A percentile compares a stretch with the other conserved stretches of the same genome.
phyloP scores from a whole-genome alignment of 2,113 vertebrate genomes.

The Willisornis vidua region DNA sequence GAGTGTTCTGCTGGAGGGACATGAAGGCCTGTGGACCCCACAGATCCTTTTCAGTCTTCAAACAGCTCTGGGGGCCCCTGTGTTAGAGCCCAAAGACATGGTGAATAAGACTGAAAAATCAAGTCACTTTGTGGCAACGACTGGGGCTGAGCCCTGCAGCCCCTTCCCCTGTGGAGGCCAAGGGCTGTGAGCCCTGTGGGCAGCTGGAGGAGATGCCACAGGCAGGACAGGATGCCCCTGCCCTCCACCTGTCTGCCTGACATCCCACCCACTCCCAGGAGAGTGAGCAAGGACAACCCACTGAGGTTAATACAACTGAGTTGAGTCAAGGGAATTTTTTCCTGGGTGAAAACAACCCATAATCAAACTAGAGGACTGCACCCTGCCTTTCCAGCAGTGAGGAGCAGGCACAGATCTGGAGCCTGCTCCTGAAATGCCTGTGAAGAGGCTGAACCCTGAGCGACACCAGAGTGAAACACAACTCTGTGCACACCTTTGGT shows the following conservation, averaged over 20 bases:
- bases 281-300: not conserved
- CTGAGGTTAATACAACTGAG: not conserved
- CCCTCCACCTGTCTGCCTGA: not conserved
- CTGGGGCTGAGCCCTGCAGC: not conserved
- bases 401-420: not conserved
- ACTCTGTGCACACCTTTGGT: not conserved
- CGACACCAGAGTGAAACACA: not conserved
- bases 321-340: not conserved
- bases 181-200: not conserved
- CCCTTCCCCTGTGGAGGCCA: not conserved
- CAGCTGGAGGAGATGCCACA: not conserved
- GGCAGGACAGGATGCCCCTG: not conserved
- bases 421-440: not conserved
- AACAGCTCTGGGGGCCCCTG: slow-evolving; percentile 6
- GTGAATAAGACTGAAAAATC: not conserved
- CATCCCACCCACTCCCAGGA: not conserved
- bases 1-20: slow-evolving; percentile 72
- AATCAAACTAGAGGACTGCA: not conserved
- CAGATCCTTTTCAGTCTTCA: not conserved
- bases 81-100: not conserved
- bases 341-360: not conserved
- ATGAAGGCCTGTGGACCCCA: slow-evolving; percentile 48
- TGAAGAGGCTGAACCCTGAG: not conserved
- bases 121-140: not conserved
- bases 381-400: not conserved